A percentile compares a stretch with the other conserved stretches of the same genome.
These are phyloP conservation scores for Nymphalis c-album DNA, from an alignment of 2,888 invertebrate genomes.

Conservation along the genomic window DNA sequence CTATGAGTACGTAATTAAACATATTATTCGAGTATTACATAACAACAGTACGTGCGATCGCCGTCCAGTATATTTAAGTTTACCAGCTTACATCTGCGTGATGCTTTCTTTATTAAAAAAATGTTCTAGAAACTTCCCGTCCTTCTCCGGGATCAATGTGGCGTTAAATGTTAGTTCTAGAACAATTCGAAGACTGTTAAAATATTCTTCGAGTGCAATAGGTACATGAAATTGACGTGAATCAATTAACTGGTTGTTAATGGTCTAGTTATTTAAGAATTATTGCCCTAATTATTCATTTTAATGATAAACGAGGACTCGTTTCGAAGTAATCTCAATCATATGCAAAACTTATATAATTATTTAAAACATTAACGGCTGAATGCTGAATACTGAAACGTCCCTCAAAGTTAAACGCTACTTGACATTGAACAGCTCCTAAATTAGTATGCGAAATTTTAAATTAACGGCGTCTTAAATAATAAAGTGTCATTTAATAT, in stretches of 20 bases:
- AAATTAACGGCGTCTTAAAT: too few relatives aligned
- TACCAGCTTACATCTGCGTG: background rate
- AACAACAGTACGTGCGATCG: conserved; percentile 15
- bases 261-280: conserved; percentile 19
- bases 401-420: too few relatives aligned
- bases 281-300: conserved; percentile 9
- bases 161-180: conserved; percentile 1
- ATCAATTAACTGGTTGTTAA: background rate
- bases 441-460: too few relatives aligned
- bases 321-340: conserved; percentile 6
- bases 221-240: background rate
- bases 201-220: background rate
- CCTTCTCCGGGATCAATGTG: conserved; percentile 4
- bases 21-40: background rate
- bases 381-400: too few relatives aligned
- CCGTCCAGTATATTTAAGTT: conserved; percentile 24
- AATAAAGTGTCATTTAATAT: too few relatives aligned
- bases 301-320: background rate
- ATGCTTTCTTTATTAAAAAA: background rate
- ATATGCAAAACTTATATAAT: background rate
- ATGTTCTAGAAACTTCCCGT: conserved; percentile 1
- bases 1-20: conserved; percentile 1
- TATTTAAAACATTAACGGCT: too few relatives aligned
- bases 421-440: too few relatives aligned
- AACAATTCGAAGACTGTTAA: conserved; percentile 30